Evolutionary conservation across 2,797 vertebrate species (phyloP).

Genomic region (Enoplosus armatus): DNA sequence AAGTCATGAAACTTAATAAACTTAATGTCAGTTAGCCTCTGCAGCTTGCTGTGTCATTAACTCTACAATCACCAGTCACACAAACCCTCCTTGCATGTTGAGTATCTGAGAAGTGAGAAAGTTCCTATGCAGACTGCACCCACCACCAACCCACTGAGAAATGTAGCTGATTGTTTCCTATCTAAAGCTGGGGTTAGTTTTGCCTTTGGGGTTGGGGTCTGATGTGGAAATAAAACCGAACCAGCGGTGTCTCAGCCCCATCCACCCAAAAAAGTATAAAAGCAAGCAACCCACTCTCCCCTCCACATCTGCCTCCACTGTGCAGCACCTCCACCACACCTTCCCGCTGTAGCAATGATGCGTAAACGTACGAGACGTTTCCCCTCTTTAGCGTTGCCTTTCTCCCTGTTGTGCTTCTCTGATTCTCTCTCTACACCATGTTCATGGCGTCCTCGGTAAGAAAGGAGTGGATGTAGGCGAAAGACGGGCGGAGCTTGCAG

Average conservation of each 20-base stretch:
- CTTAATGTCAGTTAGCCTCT: slow-evolving; percentile 21
- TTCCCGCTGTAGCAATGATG: slow-evolving; percentile 31
- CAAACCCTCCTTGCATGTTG: slow-evolving; percentile 24
- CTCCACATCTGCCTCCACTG: slow-evolving; percentile 39
- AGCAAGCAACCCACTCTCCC: slow-evolving; percentile 68
- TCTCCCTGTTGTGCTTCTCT: neutral
- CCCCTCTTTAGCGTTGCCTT: neutral
- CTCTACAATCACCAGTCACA: slow-evolving; percentile 41
- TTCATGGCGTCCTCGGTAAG: slow-evolving; percentile 91
- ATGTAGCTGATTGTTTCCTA: slow-evolving; percentile 49
- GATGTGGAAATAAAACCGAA: slow-evolving; percentile 80
- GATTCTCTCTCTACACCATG: slow-evolving; percentile 82
- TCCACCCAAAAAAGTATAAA: slow-evolving; percentile 72
- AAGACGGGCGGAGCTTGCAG: slow-evolving; percentile 92
- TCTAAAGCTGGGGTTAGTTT: slow-evolving; percentile 52
- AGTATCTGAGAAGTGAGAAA: slow-evolving; percentile 59
- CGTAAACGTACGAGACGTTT: neutral
- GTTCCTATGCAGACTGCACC: slow-evolving; percentile 76
- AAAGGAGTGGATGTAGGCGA: slow-evolving; percentile 90
- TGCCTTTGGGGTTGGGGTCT: slow-evolving; percentile 51
- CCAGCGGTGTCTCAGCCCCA: slow-evolving; percentile 84
- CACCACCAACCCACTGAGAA: slow-evolving; percentile 75
- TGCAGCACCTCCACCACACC: slow-evolving; percentile 62
- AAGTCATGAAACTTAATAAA: slow-evolving; percentile 25
- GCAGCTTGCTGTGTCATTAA: slow-evolving; percentile 26